Percentiles rank a stretch among this genome's conserved stretches.
Conservation (phyloP, 2,888 invertebrate species). For the Agrochola litura region DNA sequence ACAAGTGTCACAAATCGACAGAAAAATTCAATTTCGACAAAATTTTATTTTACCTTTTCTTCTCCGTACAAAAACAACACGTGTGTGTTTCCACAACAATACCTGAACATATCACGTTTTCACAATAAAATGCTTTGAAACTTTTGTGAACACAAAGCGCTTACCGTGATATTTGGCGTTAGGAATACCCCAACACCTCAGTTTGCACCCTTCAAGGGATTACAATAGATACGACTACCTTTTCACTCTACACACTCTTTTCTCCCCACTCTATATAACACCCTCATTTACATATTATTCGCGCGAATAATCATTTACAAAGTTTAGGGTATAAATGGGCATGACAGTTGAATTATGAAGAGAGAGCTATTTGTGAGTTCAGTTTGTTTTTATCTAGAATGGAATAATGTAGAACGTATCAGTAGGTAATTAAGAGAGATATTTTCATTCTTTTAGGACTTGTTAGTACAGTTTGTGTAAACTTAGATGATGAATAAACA, state of each 20-base stretch:
- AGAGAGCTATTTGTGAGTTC: slow-evolving; percentile 38
- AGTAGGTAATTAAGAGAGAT: slow-evolving; percentile 26
- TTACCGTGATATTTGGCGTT: slow-evolving; percentile 61
- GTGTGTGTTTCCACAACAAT: slow-evolving; percentile 47
- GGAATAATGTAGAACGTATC: slow-evolving; percentile 5
- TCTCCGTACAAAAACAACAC: slow-evolving; percentile 4
- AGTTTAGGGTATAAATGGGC: slow-evolving; percentile 57
- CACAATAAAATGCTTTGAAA: slow-evolving; percentile 66
- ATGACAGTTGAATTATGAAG: slow-evolving; percentile 60
- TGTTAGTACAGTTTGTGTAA: slow-evolving; percentile 6
- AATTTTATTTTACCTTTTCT: not conserved
- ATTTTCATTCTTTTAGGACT: slow-evolving; percentile 37
- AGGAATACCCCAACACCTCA: slow-evolving; percentile 47
- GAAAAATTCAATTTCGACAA: slow-evolving; percentile 7
- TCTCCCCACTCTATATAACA: slow-evolving; percentile 20
- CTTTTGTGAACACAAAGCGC: slow-evolving; percentile 63
- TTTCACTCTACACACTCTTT: slow-evolving; percentile 39
- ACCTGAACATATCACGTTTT: slow-evolving; percentile 56
- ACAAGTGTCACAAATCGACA: not conserved
- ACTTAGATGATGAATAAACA: slow-evolving; percentile 31
- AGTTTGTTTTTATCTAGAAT: slow-evolving; percentile 52
- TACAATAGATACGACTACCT: slow-evolving; percentile 64
- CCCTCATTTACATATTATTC: slow-evolving; percentile 65
- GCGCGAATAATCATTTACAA: slow-evolving; percentile 64
- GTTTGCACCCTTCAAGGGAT: slow-evolving; percentile 60